Evolutionary conservation across 2,888 invertebrate genomes (phyloP).

Genomic region (Neocrepidodera transversa): DNA sequence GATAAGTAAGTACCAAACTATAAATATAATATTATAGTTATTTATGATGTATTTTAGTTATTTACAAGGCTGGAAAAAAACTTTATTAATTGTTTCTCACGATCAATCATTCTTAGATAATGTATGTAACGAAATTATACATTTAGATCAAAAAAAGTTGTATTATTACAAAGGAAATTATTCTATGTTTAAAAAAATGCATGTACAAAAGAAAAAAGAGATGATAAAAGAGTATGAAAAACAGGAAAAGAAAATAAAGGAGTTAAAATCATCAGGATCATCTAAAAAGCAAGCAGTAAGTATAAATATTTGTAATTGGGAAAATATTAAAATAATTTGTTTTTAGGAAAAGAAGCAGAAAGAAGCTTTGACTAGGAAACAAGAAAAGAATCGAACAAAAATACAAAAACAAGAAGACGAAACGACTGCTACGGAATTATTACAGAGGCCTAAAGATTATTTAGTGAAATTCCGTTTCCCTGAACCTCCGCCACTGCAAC

Average conservation of each 20-base stretch:
- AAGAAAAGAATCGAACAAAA: constrained; percentile 88
- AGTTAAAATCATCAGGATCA: constrained; percentile 92
- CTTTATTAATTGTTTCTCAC: constrained; percentile 96
- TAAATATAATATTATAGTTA: background rate
- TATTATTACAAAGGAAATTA: constrained; percentile 98
- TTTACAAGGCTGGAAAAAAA: constrained; percentile 98
- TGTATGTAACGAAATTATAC: constrained; percentile 98
- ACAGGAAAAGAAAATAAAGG: constrained; percentile 95
- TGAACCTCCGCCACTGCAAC: constrained; percentile 94
- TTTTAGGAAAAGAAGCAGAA: constrained; percentile 87
- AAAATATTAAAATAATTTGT: constrained; percentile 13
- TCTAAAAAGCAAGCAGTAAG: constrained; percentile 90
- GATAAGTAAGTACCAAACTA: constrained; percentile 78
- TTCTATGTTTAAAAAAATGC: constrained; percentile 99
- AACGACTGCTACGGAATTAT: constrained; percentile 78
- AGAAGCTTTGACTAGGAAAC: constrained; percentile 87
- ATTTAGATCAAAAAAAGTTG: constrained; percentile 92
- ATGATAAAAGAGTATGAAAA: constrained; percentile 97
- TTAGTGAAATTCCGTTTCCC: constrained; percentile 94
- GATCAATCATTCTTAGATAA: constrained; percentile 99
- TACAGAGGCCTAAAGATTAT: constrained; percentile 93
- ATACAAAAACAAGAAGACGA: constrained; percentile 82
- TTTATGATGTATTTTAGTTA: constrained; percentile 68
- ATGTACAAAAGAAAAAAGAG: constrained; percentile 92
- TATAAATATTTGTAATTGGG: constrained; percentile 11